These are phyloP conservation scores for Myripristis jacobus DNA, from an alignment of 2,797 vertebrate species.

Conservation along the genomic window DNA sequence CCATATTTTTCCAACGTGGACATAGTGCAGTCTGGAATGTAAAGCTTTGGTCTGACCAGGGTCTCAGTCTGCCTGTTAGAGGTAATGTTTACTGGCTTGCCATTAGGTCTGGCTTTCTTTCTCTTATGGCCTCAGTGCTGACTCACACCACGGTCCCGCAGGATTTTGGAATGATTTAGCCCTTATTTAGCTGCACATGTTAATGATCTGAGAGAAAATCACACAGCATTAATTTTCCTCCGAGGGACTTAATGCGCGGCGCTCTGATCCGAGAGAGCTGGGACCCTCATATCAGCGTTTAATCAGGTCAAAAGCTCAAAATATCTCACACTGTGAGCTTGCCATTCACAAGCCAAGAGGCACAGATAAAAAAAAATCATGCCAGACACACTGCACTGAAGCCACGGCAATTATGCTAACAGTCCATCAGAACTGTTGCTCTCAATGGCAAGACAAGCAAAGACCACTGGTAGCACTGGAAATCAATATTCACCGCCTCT, in stretches of 20 bases:
- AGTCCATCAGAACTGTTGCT: conserved; percentile 15
- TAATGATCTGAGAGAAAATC: neutral
- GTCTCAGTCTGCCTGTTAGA: neutral
- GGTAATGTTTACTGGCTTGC: neutral
- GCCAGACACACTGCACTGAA: conserved; percentile 7
- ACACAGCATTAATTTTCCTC: neutral
- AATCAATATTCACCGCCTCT: conserved; percentile 47
- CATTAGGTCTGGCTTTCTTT: conserved; percentile 5
- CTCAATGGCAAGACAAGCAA: conserved; percentile 9
- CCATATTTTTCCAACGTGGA: too few species aligned
- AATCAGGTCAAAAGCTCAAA: conserved; percentile 64
- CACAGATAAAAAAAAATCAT: conserved; percentile 24
- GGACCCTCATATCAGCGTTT: neutral
- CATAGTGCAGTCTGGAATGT: too few species aligned
- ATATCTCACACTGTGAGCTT: conserved; percentile 41
- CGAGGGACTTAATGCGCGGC: neutral
- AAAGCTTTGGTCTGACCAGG: neutral
- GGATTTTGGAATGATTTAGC: conserved; percentile 12
- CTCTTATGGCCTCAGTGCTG: too few species aligned
- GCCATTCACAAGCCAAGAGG: conserved; percentile 36
- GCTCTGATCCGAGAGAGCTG: conserved; percentile 6
- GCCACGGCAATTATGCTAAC: conserved; percentile 35
- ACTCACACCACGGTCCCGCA: neutral
- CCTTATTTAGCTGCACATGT: conserved; percentile 15
- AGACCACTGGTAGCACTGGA: conserved; percentile 34